Conservation (phyloP, 2,888 invertebrate species). For the Ferdinandea cuprea region DNA sequence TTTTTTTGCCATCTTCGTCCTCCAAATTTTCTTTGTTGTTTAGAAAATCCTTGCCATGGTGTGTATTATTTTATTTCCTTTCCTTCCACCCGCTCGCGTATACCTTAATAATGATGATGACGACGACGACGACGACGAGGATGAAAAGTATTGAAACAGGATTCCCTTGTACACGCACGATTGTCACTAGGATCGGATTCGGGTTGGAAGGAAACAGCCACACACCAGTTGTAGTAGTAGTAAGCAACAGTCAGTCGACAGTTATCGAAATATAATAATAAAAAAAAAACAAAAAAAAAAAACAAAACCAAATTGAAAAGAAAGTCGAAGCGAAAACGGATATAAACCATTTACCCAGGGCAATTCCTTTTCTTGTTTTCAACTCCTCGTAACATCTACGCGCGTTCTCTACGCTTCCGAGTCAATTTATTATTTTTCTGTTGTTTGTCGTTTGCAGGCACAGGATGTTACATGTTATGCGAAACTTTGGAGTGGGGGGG, state of each 20-base stretch:
- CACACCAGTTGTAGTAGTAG: background rate
- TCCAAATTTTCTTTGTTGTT: conserved; percentile 52
- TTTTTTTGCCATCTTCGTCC: conserved; percentile 19
- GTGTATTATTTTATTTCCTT: conserved; percentile 34
- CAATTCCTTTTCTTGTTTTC: conserved; percentile 62
- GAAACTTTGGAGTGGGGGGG: conserved; percentile 11
- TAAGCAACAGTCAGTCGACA: conserved; percentile 64
- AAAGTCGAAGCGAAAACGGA: conserved; percentile 49
- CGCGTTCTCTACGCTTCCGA: conserved; percentile 43
- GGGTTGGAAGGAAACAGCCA: conserved; percentile 5
- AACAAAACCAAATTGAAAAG: no score
- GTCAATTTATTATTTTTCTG: conserved; percentile 71
- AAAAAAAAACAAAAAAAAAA: background rate
- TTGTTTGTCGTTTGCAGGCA: conserved; percentile 67
- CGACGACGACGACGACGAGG: background rate
- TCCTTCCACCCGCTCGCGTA: background rate
- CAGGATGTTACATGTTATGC: conserved; percentile 63
- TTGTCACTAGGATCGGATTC: conserved; percentile 19
- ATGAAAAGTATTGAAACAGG: conserved; percentile 32
- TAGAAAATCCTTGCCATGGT: conserved; percentile 32
- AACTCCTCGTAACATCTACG: conserved; percentile 16
- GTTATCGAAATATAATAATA: conserved; percentile 40
- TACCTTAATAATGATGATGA: background rate
- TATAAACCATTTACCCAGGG: conserved; percentile 61
- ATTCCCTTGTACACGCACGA: conserved; percentile 48